phyloP scores from a whole-genome alignment of 2,797 vertebrate genomes.

The Erithacus rubecula region DNA sequence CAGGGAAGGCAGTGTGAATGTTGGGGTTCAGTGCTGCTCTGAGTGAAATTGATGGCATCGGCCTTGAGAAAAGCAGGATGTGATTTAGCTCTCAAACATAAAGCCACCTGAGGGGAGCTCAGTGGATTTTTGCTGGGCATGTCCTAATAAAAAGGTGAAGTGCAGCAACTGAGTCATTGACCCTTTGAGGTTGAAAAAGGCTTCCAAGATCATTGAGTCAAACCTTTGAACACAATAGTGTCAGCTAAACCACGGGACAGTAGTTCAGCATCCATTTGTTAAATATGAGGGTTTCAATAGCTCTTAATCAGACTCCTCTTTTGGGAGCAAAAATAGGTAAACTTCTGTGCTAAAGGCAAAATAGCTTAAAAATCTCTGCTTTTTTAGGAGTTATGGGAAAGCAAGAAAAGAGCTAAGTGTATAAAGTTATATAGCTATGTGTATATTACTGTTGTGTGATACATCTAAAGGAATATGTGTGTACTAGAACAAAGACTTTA shows the following conservation, averaged over 20 bases:
- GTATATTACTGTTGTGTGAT: background rate
- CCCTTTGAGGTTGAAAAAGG: background rate
- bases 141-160: background rate
- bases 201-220: background rate
- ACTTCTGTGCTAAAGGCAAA: background rate
- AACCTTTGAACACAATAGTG: background rate
- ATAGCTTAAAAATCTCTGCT: background rate
- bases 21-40: background rate
- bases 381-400: background rate
- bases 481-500: background rate
- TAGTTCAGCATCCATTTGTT: background rate
- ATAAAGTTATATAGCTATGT: background rate
- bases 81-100: background rate
- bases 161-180: background rate
- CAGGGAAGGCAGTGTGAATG: background rate
- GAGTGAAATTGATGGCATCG: background rate
- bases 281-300: background rate
- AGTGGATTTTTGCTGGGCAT: background rate
- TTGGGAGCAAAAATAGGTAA: background rate
- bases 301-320: background rate
- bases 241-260: background rate
- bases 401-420: background rate
- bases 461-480: background rate
- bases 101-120: background rate
- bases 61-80: background rate